Percentiles rank a stretch among this genome's conserved stretches.
Conservation (phyloP, 2,797 vertebrate species). For the Acrossocheilus fasciatus region DNA sequence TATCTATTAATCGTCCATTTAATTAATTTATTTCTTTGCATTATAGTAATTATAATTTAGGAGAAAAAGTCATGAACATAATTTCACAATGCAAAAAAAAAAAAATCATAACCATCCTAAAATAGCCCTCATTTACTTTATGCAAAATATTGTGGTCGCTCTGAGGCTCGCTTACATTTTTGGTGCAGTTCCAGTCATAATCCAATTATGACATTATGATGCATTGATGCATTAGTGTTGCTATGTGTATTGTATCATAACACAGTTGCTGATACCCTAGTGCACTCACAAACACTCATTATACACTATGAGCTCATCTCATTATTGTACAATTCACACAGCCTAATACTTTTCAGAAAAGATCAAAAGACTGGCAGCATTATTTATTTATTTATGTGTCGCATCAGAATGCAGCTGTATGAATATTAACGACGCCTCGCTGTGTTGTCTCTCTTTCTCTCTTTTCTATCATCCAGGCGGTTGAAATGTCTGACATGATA, state of each 20-base stretch:
- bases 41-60: neutral
- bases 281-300: neutral
- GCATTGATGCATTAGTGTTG: neutral
- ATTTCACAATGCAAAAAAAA: neutral
- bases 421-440: conserved; percentile 42
- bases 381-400: conserved; percentile 53
- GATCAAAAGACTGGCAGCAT: conserved; percentile 41
- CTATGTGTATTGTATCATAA: neutral
- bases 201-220: neutral
- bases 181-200: neutral
- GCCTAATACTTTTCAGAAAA: conserved; percentile 26
- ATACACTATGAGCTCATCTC: conserved; percentile 23
- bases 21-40: neutral
- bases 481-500: neutral
- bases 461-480: neutral
- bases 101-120: neutral
- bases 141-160: neutral
- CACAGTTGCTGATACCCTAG: neutral
- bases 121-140: neutral
- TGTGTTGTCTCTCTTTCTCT: neutral
- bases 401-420: conserved; percentile 52
- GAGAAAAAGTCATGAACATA: neutral
- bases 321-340: conserved; percentile 28
- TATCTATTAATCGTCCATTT: neutral
- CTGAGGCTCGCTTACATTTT: neutral